These are phyloP conservation scores for Gonioctena quinquepunctata DNA, from an alignment of 1,140 invertebrate species.

Conservation along the genomic window DNA sequence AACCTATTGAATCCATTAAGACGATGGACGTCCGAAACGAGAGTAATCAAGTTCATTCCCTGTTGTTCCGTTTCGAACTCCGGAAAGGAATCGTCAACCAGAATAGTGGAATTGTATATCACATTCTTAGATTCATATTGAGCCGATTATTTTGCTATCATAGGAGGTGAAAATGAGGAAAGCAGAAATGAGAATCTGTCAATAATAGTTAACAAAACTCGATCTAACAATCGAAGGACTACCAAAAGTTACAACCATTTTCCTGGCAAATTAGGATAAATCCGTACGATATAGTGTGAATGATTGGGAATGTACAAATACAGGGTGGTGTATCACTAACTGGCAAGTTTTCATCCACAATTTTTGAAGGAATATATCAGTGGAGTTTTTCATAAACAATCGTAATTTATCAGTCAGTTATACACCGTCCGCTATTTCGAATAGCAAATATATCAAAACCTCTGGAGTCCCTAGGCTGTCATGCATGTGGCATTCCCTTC, in stretches of 20 bases:
- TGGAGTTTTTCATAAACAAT: not conserved
- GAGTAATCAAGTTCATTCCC: no score
- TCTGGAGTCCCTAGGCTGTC: conserved; percentile 33
- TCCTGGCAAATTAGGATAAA: not conserved
- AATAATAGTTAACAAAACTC: no score
- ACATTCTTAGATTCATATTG: no score
- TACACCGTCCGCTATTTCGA: not conserved
- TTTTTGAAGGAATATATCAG: not conserved
- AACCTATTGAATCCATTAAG: no score
- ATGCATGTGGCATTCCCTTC: conserved; percentile 10
- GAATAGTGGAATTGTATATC: no score
- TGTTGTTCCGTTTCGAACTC: no score
- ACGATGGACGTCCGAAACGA: no score
- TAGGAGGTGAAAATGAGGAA: no score
- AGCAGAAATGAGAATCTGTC: no score
- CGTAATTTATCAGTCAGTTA: not conserved
- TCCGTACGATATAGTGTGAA: not conserved
- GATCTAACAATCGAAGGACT: no score
- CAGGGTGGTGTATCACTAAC: not conserved
- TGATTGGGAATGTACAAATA: not conserved
- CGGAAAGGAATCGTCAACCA: no score
- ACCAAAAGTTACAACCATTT: not conserved
- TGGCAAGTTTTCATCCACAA: not conserved
- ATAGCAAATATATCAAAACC: conserved; percentile 40
- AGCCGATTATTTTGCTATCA: no score